phyloP scores from a whole-genome alignment of 2,888 invertebrate genomes.

The Sinodicranocentrus sp. region DNA sequence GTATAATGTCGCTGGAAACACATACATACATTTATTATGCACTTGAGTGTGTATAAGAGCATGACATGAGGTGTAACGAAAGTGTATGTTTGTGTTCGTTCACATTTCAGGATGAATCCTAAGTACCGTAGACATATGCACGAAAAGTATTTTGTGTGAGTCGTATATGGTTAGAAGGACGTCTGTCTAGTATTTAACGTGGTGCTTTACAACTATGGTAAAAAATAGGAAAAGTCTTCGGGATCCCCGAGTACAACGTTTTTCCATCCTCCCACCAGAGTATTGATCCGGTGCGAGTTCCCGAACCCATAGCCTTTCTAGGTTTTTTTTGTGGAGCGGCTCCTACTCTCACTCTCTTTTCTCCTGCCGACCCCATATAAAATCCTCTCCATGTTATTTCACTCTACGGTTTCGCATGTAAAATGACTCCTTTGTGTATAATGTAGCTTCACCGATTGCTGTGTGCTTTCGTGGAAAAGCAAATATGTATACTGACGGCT shows the following conservation, averaged over 20 bases:
- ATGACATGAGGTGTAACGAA: slow-evolving; percentile 28
- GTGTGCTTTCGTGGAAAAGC: slow-evolving; percentile 33
- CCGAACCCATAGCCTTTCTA: slow-evolving; percentile 40
- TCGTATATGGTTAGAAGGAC: slow-evolving; percentile 51
- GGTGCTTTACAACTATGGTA: slow-evolving; percentile 18
- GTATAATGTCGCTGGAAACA: slow-evolving; percentile 9
- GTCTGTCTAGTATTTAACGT: slow-evolving; percentile 55
- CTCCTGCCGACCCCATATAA: slow-evolving; percentile 58
- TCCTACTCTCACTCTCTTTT: slow-evolving; percentile 33
- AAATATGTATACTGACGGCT: slow-evolving; percentile 14
- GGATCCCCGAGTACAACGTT: slow-evolving; percentile 59
- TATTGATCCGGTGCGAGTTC: slow-evolving; percentile 59
- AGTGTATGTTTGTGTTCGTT: slow-evolving; percentile 27
- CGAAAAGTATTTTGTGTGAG: slow-evolving; percentile 28
- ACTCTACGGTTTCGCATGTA: too few species aligned
- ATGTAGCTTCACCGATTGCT: neutral
- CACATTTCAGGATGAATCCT: slow-evolving; percentile 41
- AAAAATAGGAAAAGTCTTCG: slow-evolving; percentile 45
- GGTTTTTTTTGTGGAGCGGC: slow-evolving; percentile 12
- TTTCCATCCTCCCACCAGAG: slow-evolving; percentile 70
- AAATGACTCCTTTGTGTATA: too few species aligned
- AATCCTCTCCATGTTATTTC: slow-evolving; percentile 43
- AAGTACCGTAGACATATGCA: slow-evolving; percentile 46
- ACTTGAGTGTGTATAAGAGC: neutral
- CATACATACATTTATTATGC: slow-evolving; percentile 2